Evolutionary conservation across 2,113 vertebrate genomes (phyloP), one percentile per base, ranked within the genome.

Genomic region (Orycteropus afer): DNA sequence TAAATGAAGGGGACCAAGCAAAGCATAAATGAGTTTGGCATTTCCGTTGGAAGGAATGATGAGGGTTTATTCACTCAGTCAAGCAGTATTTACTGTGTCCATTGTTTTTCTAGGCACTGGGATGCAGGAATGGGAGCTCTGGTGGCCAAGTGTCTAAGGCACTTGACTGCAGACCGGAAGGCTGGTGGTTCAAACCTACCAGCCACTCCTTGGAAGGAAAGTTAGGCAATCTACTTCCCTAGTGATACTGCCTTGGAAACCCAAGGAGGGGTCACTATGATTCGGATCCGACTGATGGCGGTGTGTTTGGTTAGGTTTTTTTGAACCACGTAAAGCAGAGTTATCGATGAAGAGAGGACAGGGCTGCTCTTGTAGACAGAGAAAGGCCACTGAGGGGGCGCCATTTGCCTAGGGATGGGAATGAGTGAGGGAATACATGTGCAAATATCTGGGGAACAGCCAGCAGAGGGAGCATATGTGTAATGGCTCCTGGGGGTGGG

Each of bases 1-100:
- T 47, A 57, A 89, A 53, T 80, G 47, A 74, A 93, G 74, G 42
- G 29, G 23, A 45, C 78, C 83, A 92, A 84, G 65, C 61, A 89
- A 71, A 78, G n/a, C 92, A 74, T 80, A 80, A 86, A 73, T 47
- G 34, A 40, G 27, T 45, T 89, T 84, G 69, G 7, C 25, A 34
- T 84, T 80, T 20, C 74, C 67, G 40, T 81, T 85, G n/a, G 42
- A 63, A 65, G 49, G 37, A 80, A 47, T 57, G 49, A 47, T 86
- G 47, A 57, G 49, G 25, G 22, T 73, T 92, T 42, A 81, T 81
- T 92, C 29, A 49, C 47, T 42, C 77, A 47, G 47, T 47, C 76
- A 71, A 78, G 86, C 45, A 57, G 27, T 67, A 69, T 40, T 92
- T 83, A 76, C 49, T 42, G 47, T 18, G n/a, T 42, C 61, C 40